Percentiles rank a stretch among this genome's conserved stretches.
phyloP scores from a whole-genome alignment of 2,888 invertebrate species.

The Phragmatobia fuliginosa region DNA sequence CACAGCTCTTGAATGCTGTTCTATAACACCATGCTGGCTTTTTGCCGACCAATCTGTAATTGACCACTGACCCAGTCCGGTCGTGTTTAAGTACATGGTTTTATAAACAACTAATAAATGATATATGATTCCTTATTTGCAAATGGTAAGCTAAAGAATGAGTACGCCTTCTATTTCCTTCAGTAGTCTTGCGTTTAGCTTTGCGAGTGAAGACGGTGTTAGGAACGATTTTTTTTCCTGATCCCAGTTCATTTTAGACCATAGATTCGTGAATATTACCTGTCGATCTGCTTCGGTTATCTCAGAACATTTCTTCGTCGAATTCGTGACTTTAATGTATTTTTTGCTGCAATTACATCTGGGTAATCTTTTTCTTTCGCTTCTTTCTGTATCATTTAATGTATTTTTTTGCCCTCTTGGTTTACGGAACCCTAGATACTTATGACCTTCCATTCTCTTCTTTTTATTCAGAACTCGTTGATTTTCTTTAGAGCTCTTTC shows the following conservation, averaged over 20 bases:
- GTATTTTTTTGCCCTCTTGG: background rate
- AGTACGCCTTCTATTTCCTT: conserved; percentile 11
- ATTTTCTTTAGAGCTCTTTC: conserved; percentile 3
- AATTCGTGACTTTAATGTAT: conserved; percentile 1
- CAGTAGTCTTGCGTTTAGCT: conserved; percentile 3
- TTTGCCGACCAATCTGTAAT: too few relatives aligned
- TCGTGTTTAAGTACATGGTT: conserved; percentile 12
- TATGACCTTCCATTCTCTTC: background rate
- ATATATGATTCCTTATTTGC: conserved; percentile 16
- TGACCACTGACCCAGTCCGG: conserved; percentile 4
- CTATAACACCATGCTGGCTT: background rate
- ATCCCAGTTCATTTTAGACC: conserved; percentile 4
- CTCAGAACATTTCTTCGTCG: conserved; percentile 3
- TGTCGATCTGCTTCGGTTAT: conserved; percentile 5
- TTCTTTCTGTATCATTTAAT: conserved; percentile 4
- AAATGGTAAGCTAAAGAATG: conserved; percentile 15
- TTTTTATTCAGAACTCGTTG: background rate
- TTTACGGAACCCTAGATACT: too few relatives aligned
- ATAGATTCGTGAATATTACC: conserved; percentile 1
- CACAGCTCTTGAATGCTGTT: conserved; percentile 1
- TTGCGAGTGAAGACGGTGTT: background rate
- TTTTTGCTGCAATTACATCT: conserved; percentile 3
- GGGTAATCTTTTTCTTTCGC: conserved; percentile 3
- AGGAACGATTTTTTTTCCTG: background rate
- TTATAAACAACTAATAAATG: conserved; percentile 17